phyloP scores from a whole-genome alignment of 2,888 invertebrate species.

The Agonopterix heracliana region DNA sequence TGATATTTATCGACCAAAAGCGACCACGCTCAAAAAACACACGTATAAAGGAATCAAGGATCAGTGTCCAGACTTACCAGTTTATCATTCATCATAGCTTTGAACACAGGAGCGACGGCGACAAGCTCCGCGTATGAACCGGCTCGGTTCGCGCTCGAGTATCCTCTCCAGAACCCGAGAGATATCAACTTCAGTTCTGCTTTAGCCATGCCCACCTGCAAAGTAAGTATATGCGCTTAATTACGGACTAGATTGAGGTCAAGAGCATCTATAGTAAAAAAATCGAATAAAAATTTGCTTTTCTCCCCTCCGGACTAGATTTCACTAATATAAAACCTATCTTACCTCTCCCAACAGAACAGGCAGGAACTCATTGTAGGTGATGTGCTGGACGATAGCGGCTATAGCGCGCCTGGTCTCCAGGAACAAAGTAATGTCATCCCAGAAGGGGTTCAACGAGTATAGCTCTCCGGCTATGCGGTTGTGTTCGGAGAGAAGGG shows the following conservation, averaged over 20 bases:
- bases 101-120: conserved; percentile 84
- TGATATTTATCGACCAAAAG: too few species aligned
- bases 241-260: too few species aligned
- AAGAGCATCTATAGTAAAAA: too few species aligned
- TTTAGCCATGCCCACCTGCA: conserved; percentile 78
- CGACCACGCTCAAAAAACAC: too few species aligned
- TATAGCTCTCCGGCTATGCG: conserved; percentile 83
- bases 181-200: conserved; percentile 78
- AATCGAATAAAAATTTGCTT: too few species aligned
- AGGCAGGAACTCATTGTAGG: conserved; percentile 88
- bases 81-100: conserved; percentile 83
- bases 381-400: conserved; percentile 89
- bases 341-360: conserved; percentile 84
- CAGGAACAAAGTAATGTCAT: conserved; percentile 84
- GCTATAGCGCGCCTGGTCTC: conserved; percentile 85
- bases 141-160: conserved; percentile 87
- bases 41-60: too few species aligned
- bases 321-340: too few species aligned
- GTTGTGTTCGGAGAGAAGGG: conserved; percentile 86
- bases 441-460: conserved; percentile 86
- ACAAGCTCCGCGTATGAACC: conserved; percentile 86
- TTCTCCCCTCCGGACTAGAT: too few species aligned
- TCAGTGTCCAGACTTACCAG: conserved; percentile 61
- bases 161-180: conserved; percentile 85
- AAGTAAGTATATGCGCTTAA: background rate